These are phyloP conservation scores for Calyptomena viridis DNA, from an alignment of 2,113 vertebrate genomes.

Conservation along the genomic window DNA sequence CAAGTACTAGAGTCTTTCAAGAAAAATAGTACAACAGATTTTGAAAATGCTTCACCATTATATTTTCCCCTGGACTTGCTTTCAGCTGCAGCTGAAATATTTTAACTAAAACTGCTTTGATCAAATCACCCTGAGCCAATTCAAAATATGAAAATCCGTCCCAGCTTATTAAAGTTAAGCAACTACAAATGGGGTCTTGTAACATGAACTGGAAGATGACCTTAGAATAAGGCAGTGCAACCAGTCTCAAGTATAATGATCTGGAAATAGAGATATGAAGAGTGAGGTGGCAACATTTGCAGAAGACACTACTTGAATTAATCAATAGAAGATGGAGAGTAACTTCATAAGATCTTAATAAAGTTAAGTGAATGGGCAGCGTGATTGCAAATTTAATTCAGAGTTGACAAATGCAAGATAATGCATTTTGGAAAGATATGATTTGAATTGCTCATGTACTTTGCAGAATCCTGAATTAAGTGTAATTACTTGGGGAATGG, in stretches of 20 bases:
- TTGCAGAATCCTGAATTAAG: conserved; percentile 13
- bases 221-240: not conserved
- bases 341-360: conserved; percentile 42
- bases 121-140: not conserved
- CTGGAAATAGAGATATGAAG: not conserved
- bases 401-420: conserved; percentile 21
- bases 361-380: conserved; percentile 22
- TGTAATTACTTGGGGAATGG: not conserved
- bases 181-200: not conserved
- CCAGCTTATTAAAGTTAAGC: not conserved
- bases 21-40: not conserved
- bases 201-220: not conserved
- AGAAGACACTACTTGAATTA: not conserved
- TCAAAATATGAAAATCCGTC: not conserved
- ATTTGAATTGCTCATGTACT: not conserved
- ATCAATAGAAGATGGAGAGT: not conserved
- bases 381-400: conserved; percentile 44
- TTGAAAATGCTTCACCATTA: not conserved
- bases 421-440: not conserved
- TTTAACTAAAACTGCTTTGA: not conserved
- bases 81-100: not conserved
- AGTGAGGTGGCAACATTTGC: not conserved
- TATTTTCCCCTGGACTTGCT: not conserved
- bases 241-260: not conserved
- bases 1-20: not conserved